Percentiles rank a stretch among this genome's conserved stretches.
phyloP scores from a whole-genome alignment of 2,113 vertebrate species.

The Beaufortia kweichowensis region DNA sequence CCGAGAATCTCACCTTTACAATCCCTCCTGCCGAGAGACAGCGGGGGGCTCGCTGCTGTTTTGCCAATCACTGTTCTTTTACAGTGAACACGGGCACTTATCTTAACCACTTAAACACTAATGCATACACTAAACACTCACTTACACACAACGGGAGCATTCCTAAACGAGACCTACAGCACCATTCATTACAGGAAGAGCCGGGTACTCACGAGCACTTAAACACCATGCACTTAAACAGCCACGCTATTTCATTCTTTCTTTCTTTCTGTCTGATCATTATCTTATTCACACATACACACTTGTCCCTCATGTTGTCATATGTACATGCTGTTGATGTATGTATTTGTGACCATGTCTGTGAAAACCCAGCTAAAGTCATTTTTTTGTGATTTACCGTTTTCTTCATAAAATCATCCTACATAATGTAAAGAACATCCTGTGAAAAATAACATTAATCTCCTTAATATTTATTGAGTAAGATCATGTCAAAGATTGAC shows the following conservation, averaged over 20 bases:
- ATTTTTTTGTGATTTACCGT: too few species aligned
- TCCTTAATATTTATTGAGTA: too few species aligned
- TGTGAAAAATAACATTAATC: too few species aligned
- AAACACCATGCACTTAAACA: constrained; percentile 25
- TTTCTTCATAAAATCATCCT: too few species aligned
- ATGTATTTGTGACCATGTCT: too few species aligned
- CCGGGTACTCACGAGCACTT: constrained; percentile 42
- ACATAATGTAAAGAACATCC: too few species aligned
- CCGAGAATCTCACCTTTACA: constrained; percentile 75
- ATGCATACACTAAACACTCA: constrained; percentile 48
- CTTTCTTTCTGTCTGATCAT: neutral
- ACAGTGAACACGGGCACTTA: constrained; percentile 44
- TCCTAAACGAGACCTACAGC: constrained; percentile 25
- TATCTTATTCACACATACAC: neutral
- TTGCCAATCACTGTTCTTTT: constrained; percentile 62
- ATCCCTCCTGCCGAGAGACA: constrained; percentile 63
- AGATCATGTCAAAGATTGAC: too few species aligned
- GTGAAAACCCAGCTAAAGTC: too few species aligned
- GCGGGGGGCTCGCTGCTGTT: constrained; percentile 60
- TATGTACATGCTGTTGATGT: constrained; percentile 64
- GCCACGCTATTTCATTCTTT: neutral
- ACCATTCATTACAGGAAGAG: constrained; percentile 44
- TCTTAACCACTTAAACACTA: constrained; percentile 49
- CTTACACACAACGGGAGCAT: constrained; percentile 6
- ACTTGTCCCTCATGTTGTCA: neutral